Conservation (phyloP, 2,113 vertebrate genomes). For the Daphoenositta chrysoptera region DNA sequence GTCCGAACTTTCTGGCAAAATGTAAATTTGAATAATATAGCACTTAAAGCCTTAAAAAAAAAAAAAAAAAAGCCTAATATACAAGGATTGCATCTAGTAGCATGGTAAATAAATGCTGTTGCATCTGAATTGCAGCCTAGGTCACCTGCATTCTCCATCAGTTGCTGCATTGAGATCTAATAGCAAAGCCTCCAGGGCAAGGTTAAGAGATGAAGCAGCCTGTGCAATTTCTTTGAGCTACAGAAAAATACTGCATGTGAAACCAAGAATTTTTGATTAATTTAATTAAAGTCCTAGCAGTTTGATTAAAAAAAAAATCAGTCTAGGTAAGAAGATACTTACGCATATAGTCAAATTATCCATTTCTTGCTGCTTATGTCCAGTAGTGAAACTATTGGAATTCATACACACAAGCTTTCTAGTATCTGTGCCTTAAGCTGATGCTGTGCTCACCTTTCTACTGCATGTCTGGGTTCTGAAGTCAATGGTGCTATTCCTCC, state of each 20-base stretch:
- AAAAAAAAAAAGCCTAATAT: background rate
- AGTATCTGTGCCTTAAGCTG: background rate
- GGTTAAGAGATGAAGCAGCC: background rate
- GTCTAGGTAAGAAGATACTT: background rate
- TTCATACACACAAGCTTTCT: background rate
- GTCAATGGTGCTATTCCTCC: background rate
- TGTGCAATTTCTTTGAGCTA: background rate
- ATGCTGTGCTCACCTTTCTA: background rate
- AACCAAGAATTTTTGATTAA: background rate
- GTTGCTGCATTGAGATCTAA: background rate
- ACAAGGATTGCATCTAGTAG: background rate
- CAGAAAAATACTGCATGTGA: background rate
- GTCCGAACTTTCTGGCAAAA: background rate
- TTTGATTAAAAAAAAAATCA: background rate
- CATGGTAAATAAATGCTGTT: background rate
- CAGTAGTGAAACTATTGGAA: background rate
- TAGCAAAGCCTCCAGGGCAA: background rate
- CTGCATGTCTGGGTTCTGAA: background rate
- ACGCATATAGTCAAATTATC: background rate
- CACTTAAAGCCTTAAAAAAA: background rate
- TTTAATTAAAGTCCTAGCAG: background rate
- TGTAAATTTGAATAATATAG: background rate
- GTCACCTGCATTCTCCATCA: background rate
- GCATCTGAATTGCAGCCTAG: background rate
- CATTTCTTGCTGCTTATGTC: background rate